These are phyloP conservation scores for Listrodromus nycthemerus DNA, from an alignment of 2,888 invertebrate species.

Conservation along the genomic window DNA sequence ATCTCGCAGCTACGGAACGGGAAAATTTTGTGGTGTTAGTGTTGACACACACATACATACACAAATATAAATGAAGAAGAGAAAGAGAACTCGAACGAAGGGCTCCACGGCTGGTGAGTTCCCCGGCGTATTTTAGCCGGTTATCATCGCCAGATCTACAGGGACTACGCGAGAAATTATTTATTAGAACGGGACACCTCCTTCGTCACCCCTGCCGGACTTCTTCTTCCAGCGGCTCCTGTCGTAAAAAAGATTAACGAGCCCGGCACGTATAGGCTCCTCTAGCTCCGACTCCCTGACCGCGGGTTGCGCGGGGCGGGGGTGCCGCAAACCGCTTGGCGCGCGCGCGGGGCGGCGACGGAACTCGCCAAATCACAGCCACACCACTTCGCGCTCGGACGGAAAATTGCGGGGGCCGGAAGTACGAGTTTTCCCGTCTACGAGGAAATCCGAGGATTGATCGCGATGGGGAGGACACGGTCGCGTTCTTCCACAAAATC, in stretches of 20 bases:
- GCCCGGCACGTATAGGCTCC: conserved; percentile 61
- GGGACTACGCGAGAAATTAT: conserved; percentile 84
- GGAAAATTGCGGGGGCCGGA: conserved; percentile 68
- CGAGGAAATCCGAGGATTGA: conserved; percentile 66
- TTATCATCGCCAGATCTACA: conserved; percentile 84
- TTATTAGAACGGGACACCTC: conserved; percentile 83
- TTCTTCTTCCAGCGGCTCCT: conserved; percentile 71
- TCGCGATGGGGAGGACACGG: conserved; percentile 49
- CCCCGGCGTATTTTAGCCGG: conserved; percentile 82
- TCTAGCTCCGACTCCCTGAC: conserved; percentile 48
- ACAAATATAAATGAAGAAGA: neutral
- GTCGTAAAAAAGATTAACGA: conserved; percentile 83
- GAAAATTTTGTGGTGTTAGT: conserved; percentile 18
- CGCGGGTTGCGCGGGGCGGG: conserved; percentile 40
- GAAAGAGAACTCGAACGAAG: conserved; percentile 71
- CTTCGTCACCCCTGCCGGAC: conserved; percentile 78
- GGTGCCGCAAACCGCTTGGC: conserved; percentile 42
- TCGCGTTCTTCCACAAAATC: conserved; percentile 29
- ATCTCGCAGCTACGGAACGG: conserved; percentile 44
- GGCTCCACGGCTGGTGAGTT: conserved; percentile 63
- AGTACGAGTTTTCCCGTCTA: conserved; percentile 66
- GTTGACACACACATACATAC: neutral
- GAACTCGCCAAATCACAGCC: conserved; percentile 65
- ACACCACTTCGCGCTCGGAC: conserved; percentile 43
- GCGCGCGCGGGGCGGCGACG: conserved; percentile 39